Evolutionary conservation across 2,797 vertebrate species (phyloP).

Genomic region (Euthynnus affinis): DNA sequence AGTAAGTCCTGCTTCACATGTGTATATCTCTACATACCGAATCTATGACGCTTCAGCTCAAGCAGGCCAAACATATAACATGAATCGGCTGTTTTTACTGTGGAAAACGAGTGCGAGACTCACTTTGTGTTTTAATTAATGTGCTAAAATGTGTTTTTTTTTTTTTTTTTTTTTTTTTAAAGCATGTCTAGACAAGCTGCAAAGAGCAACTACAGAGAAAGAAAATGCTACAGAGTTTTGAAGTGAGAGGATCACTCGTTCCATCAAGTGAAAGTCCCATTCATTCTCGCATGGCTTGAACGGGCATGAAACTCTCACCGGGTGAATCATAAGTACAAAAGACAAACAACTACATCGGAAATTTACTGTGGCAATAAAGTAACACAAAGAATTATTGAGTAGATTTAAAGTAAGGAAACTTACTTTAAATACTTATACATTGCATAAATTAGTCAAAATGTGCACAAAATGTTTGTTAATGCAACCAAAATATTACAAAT

Average conservation of each 20-base stretch:
- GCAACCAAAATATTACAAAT: too few species aligned
- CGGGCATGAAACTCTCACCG: background rate
- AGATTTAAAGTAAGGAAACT: background rate
- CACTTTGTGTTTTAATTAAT: too few species aligned
- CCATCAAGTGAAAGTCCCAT: too few species aligned
- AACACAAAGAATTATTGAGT: background rate
- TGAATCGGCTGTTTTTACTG: background rate
- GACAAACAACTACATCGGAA: background rate
- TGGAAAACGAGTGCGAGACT: background rate
- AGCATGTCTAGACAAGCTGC: background rate
- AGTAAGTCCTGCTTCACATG: background rate
- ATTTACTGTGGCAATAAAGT: background rate
- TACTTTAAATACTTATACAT: too few species aligned
- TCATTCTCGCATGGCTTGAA: too few species aligned
- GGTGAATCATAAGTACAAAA: too few species aligned
- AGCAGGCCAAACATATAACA: background rate
- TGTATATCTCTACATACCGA: background rate
- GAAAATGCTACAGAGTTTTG: background rate
- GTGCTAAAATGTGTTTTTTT: constrained; percentile 1
- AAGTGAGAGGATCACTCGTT: background rate
- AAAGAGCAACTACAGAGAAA: too few species aligned
- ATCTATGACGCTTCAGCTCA: background rate
- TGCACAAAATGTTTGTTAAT: too few species aligned
- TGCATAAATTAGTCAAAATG: too few species aligned
- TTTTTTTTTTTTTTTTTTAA: too few species aligned